Evolutionary conservation across 2,888 invertebrate species (phyloP), one percentile per base, ranked within the genome.

Genomic region (Sminthurides aquaticus): DNA sequence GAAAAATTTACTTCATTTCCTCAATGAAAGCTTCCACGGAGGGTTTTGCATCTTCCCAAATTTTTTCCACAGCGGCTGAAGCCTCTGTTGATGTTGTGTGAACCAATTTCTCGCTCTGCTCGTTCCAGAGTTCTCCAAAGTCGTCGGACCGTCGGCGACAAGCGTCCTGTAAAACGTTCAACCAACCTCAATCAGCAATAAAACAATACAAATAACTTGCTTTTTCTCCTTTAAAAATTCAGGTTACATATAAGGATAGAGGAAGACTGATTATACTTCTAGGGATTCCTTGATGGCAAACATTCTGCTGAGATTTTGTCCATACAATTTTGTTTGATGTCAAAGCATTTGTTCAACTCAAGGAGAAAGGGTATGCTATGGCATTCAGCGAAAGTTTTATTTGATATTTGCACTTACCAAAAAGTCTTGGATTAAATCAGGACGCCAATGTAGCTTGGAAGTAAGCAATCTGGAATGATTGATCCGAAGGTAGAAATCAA

Each of bases 401-500:
- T n/a, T n/a, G n/a, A n/a, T n/a, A n/a, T n/a, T n/a, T n/a, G n/a
- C n/a, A n/a, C n/a, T n/a, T n/a, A n/a, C 80, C 5, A 87, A 11
- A 34, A 34, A 74, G 69, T 87, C 86, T 1, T 78, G 75, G 74
- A 84, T 86, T 26, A 91, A 84, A 71, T 87, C 84, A 0, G 90
- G 89, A 25, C 90, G 82, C 91, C 91, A 92, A 66, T 84, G 82
- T 25, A 91, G 80, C n/a, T 84, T 85, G 67, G 90, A 89, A 1
- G 89, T 89, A 18, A 92, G 81, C 0, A 91, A 81, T 48, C 90
- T 82, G 0, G 91, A 91, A 77, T 91, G 91, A 79, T 92, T 92
- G 72, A 92, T 83, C 27, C 87, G 84, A 56, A 91, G 80, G 77
- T 88, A 90, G 25, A 89, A 90, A 2, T 87, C 84, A 25, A 91